phyloP scores from a whole-genome alignment of 1,140 invertebrate species.

The Heliconius nattereri region DNA sequence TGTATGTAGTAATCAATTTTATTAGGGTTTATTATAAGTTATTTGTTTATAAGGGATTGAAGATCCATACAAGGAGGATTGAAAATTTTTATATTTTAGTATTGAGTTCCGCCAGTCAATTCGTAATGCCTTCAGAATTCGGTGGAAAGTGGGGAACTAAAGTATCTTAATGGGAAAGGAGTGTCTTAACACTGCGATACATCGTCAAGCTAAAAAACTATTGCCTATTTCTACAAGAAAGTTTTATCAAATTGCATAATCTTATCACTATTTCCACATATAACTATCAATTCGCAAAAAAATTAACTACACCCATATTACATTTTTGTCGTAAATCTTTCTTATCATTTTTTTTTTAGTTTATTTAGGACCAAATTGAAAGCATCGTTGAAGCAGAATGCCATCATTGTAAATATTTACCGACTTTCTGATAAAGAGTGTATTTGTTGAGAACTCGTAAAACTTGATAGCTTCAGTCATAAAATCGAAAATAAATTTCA shows the following conservation, averaged over 20 bases:
- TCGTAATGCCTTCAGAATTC: too few relatives aligned
- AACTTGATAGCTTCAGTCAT: conserved; percentile 44
- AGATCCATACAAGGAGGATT: too few relatives aligned
- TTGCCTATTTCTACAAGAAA: too few relatives aligned
- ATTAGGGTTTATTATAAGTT: not conserved
- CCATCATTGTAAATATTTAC: conserved; percentile 55
- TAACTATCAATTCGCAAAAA: conserved; percentile 42
- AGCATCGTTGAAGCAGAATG: conserved; percentile 42
- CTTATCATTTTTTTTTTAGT: conserved; percentile 43
- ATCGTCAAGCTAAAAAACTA: too few relatives aligned
- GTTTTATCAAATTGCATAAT: not conserved
- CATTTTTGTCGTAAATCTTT: conserved; percentile 42
- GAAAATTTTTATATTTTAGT: too few relatives aligned
- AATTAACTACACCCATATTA: conserved; percentile 23
- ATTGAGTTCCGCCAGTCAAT: too few relatives aligned
- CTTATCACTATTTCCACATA: not conserved
- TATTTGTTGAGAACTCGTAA: conserved; percentile 50
- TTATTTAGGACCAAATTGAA: conserved; percentile 49
- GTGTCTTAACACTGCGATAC: too few relatives aligned
- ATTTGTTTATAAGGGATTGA: not conserved
- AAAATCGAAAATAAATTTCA: conserved; percentile 49
- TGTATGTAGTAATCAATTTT: not conserved
- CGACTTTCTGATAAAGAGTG: conserved; percentile 48
- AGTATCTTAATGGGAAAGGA: too few relatives aligned
- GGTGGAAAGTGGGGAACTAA: too few relatives aligned